Conservation (phyloP, 1,140 invertebrate species). For the Brachionus calyciflorus region DNA sequence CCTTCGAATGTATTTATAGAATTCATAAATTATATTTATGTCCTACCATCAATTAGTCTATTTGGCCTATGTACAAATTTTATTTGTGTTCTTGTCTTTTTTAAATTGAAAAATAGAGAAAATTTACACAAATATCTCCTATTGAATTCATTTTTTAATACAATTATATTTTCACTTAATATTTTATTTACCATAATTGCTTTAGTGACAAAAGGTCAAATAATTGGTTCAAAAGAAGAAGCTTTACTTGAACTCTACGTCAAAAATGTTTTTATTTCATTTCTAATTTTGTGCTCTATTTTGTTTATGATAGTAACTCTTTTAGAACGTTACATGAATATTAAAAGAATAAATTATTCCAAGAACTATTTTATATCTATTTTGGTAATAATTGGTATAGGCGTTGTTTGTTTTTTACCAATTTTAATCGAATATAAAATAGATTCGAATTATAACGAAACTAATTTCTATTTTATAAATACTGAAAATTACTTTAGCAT, state of each 20-base stretch:
- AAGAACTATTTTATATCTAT: neutral
- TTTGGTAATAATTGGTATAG: neutral
- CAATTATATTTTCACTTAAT: neutral
- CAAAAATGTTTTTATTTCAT: neutral
- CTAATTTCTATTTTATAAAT: neutral
- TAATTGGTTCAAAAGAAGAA: neutral
- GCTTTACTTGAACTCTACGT: neutral
- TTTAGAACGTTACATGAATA: neutral
- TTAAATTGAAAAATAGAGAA: neutral
- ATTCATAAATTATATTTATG: neutral
- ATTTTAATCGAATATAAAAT: neutral
- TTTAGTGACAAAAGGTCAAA: neutral
- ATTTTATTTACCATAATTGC: neutral
- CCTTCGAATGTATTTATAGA: neutral
- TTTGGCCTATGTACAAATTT: neutral
- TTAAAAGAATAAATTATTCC: neutral
- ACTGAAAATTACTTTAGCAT: neutral
- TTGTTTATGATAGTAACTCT: neutral
- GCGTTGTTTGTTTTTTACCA: neutral
- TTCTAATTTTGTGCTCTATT: neutral
- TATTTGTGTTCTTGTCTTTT: neutral
- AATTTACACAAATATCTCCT: neutral
- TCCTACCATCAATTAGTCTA: neutral
- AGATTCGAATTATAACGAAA: neutral
- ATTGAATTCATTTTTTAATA: neutral